Conservation (phyloP, 2,113 vertebrate species). For the Rhinogobius similis region DNA sequence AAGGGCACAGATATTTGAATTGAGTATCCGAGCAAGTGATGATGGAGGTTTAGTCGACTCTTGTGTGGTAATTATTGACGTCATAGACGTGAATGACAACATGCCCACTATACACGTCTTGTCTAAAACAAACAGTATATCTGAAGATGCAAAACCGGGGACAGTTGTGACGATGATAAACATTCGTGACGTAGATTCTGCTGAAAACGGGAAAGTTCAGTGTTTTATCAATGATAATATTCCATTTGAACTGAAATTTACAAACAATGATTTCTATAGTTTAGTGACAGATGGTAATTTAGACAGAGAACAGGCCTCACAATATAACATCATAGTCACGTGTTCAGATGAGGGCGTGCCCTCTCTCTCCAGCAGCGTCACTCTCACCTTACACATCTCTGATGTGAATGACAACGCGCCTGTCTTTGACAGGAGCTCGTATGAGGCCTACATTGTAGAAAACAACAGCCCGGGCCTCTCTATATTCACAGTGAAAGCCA, state of each 20-base stretch:
- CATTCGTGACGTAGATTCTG: constrained; percentile 14
- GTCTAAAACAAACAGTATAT: constrained; percentile 53
- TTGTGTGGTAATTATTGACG: constrained; percentile 78
- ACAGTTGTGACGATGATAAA: constrained; percentile 78
- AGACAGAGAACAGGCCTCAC: constrained; percentile 20
- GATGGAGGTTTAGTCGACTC: constrained; percentile 72
- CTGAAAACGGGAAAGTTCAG: constrained; percentile 46
- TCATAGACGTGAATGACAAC: constrained; percentile 76
- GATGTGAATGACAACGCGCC: constrained; percentile 80
- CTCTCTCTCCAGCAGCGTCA: constrained; percentile 66
- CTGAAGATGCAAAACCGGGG: constrained; percentile 68
- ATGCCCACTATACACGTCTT: constrained; percentile 58
- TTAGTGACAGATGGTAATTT: constrained; percentile 31
- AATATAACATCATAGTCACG: constrained; percentile 8
- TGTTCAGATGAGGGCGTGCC: constrained; percentile 71
- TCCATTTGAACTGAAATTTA: constrained; percentile 65
- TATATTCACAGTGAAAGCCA: constrained; percentile 69
- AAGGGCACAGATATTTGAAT: constrained; percentile 73
- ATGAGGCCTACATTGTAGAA: constrained; percentile 58
- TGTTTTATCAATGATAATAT: constrained; percentile 60
- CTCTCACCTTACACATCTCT: constrained; percentile 68
- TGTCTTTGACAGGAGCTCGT: constrained; percentile 50
- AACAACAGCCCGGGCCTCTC: constrained; percentile 74
- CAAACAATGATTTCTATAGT: constrained; percentile 35
- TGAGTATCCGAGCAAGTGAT: constrained; percentile 78